phyloP scores from a whole-genome alignment of 2,888 invertebrate species.

The Microplitis deprimator region DNA sequence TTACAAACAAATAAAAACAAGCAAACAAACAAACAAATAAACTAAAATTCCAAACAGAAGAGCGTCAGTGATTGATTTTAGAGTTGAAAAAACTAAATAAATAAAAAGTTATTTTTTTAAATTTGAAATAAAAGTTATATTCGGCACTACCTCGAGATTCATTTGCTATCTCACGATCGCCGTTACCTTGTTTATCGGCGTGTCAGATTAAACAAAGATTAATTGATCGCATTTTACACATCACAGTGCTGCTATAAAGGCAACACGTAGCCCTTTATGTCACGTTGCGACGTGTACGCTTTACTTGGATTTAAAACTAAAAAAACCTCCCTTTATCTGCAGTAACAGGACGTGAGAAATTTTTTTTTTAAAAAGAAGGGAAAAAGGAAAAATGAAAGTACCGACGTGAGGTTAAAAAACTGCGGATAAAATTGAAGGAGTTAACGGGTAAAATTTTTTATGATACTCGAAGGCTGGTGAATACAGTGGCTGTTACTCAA shows the following conservation, averaged over 20 bases:
- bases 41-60: background rate
- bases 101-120: no score
- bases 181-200: constrained; percentile 26
- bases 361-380: background rate
- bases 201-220: constrained; percentile 39
- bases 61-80: constrained; percentile 36
- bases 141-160: background rate
- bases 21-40: background rate
- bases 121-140: no score
- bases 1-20: constrained; percentile 15
- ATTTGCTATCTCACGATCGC: background rate
- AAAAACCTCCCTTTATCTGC: background rate
- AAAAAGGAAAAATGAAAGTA: background rate
- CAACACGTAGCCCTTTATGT: constrained; percentile 3
- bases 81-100: background rate
- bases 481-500: constrained; percentile 2
- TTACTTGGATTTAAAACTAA: background rate
- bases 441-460: background rate
- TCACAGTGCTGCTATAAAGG: constrained; percentile 10
- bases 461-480: background rate
- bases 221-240: constrained; percentile 27
- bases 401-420: background rate
- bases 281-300: background rate
- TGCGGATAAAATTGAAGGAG: background rate
- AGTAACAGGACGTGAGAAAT: background rate